Evolutionary conservation across 2,888 invertebrate genomes (phyloP).

Genomic region (Diaphora mendica): DNA sequence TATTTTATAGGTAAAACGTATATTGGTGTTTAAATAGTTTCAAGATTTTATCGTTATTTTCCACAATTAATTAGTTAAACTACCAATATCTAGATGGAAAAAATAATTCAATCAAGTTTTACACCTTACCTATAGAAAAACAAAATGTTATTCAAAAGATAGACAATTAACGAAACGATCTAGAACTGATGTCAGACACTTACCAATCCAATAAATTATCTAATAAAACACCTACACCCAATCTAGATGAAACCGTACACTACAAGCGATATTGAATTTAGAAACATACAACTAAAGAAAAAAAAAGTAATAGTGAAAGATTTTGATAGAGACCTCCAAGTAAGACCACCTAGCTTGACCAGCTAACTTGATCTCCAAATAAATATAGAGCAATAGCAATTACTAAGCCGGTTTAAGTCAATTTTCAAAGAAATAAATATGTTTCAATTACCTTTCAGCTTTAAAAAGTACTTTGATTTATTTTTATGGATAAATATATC

Average conservation of each 20-base stretch:
- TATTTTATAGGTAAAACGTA: no score
- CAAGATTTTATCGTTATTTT: background rate
- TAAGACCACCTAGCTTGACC: constrained; percentile 1
- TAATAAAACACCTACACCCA: constrained; percentile 44
- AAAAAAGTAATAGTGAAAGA: background rate
- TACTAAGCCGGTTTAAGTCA: background rate
- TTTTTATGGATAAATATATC: background rate
- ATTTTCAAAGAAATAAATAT: background rate
- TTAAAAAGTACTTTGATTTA: background rate
- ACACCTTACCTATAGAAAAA: constrained; percentile 31
- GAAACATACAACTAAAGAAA: background rate
- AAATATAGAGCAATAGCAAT: background rate
- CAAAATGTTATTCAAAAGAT: constrained; percentile 32
- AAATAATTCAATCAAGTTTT: constrained; percentile 13
- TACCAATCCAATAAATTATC: constrained; percentile 45
- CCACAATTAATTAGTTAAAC: background rate
- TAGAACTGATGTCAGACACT: constrained; percentile 45
- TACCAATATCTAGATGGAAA: background rate
- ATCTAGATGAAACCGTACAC: constrained; percentile 30
- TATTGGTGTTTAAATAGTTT: no score
- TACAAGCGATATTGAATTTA: constrained; percentile 19
- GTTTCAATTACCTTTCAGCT: background rate
- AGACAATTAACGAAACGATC: constrained; percentile 21
- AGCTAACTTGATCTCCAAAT: background rate
- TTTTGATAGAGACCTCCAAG: background rate